Base-by-base conservation (phyloP, 1,140 invertebrate species). In the Drosophila bocki region DNA sequence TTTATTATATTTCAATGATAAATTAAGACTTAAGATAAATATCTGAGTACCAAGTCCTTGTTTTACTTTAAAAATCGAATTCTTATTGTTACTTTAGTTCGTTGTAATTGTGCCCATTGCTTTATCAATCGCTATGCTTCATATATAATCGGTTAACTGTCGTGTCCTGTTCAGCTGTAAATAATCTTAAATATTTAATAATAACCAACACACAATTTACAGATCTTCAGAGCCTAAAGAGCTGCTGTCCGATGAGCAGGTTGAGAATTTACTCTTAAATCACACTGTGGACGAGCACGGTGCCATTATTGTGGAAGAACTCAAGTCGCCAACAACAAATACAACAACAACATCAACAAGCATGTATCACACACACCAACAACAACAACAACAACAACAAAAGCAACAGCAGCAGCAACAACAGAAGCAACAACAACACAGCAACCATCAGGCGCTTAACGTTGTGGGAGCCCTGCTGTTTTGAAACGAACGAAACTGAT, bases 141-240 rank as follows among this genome's bases (percentile, higher is more conserved):
- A 29, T 29, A 29, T 29, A 29, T 29, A 37, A 22, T 37, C 33
- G 51, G 35, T 37, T 63, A 11, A 57, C 32, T 75, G 15, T 54
- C 47, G 29, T 48, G 37, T 9, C 26, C 7, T 39, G 51, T 54
- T 32, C 41, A 51, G 5, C 22, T 54, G 13, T 78, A 33, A 3
- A 39, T 39, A 12, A 15, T 22, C 26, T 26, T 72, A 63, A 44
- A n/a, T 57, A 56, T 56, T 39, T 56, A 8, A 15, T 77, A 67
- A 54, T 44, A 61, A 58, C 37, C 64, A 42, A 78, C 48, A 87
- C 83, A 78, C 53, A 87, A 80, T 82, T 92, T 92, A 51, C 82
- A 92, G 92, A 71, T 91, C 87, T 51, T 88, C 91, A 69, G 92
- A 93, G 62, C 91, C 91, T 47, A 93, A 93, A 88, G 92, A 93